phyloP scores from a whole-genome alignment of 2,113 vertebrate genomes.

The Sisor rabdophorus region DNA sequence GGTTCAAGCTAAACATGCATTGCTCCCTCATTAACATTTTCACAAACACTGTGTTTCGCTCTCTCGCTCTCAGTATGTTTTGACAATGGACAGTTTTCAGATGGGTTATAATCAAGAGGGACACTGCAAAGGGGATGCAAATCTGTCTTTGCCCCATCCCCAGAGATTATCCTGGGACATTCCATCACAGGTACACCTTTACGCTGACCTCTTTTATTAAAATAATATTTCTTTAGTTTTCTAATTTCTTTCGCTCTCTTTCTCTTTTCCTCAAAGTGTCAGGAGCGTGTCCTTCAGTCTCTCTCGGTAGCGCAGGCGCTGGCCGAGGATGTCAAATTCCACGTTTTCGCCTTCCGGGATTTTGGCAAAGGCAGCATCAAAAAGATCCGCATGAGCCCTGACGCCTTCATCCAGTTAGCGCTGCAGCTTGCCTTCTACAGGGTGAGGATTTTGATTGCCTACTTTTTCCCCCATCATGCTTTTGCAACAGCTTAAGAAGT shows the following conservation, averaged over 20 bases:
- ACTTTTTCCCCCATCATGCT: not conserved
- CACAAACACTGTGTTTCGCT: not conserved
- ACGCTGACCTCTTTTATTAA: too few species aligned
- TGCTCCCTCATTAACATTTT: not conserved
- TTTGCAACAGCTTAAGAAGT: not conserved
- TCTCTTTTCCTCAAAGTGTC: conserved; percentile 56
- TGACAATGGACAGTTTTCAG: conserved; percentile 81
- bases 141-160: conserved; percentile 73
- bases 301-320: conserved; percentile 76
- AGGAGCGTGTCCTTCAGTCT: conserved; percentile 67
- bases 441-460: conserved; percentile 63
- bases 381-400: conserved; percentile 83
- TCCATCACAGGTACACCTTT: conserved; percentile 69
- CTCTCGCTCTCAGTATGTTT: conserved; percentile 67
- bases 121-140: conserved; percentile 83
- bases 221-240: not conserved
- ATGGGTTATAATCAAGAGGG: conserved; percentile 86
- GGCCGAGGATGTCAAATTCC: conserved; percentile 84
- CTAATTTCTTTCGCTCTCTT: not conserved
- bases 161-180: conserved; percentile 87
- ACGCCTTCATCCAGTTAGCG: conserved; percentile 87
- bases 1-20: not conserved
- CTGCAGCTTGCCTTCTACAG: conserved; percentile 91
- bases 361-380: conserved; percentile 92
- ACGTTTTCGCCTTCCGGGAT: conserved; percentile 74